Base-by-base conservation (phyloP, 2,888 invertebrate genomes). In the Aphidius colemani region DNA sequence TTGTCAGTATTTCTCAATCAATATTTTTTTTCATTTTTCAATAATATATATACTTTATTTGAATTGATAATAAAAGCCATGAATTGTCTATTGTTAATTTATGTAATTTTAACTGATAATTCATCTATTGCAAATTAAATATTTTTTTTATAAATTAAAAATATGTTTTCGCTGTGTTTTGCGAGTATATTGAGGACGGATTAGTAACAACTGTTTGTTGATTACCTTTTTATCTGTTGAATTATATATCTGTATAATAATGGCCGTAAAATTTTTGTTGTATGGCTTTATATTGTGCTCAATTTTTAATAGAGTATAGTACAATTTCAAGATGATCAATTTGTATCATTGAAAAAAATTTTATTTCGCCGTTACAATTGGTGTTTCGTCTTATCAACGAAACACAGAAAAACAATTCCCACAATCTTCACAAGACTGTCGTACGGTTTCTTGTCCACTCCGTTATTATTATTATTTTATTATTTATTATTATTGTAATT, bases 401-500 rank as follows among this genome's bases (percentile, higher is more conserved):
- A 72, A 76, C 78, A 77, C 78, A 79, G 79, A 80, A 80, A 80
- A 80, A 80, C 78, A 80, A 80, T 78, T 80, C 78, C 78, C 78
- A 80, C 80, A 79, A 78, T 78, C 74, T 74, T 75, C 67, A 74
- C 75, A 76, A 77, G 76, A 76, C 77, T 72, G 72, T 73, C 73
- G 74, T 70, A 71, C 73, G 69, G 59, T 58, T 66, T 45, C 56
- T 67, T 61, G 59, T 58, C 66, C 65, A 66, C 66, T 70, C 66
- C 70, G 67, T 69, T 65, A 62, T 68, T 65, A 64, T 63, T 64
- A 68, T 67, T 68, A 66, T 58, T 45, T 64, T 44, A 18, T 55
- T 61, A 41, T 53, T 11, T 41, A 39, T 10, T 48, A 18, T 46
- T 44, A 8, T 59, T 48, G 57, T 57, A 44, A 63, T 58, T 18